A percentile compares a stretch with the other conserved stretches of the same genome.
Evolutionary conservation across 2,113 vertebrate species (phyloP).

Genomic region (Capra hircus): DNA sequence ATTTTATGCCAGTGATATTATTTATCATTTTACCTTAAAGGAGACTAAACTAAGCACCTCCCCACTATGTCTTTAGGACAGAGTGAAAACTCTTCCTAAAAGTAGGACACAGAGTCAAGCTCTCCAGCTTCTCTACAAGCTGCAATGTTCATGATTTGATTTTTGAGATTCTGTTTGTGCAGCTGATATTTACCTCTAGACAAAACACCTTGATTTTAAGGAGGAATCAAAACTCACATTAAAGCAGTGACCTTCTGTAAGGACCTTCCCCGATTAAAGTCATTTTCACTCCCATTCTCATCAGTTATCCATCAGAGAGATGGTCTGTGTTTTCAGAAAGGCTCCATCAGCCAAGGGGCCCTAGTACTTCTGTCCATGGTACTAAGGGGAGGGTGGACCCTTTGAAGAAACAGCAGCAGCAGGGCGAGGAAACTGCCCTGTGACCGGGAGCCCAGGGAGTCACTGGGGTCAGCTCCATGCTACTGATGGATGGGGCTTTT

Average conservation of each 20-base stretch:
- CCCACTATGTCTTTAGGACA: neutral
- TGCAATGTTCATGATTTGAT: neutral
- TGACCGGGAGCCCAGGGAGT: neutral
- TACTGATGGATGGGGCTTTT: neutral
- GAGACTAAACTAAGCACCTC: neutral
- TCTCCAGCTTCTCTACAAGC: neutral
- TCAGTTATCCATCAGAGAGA: neutral
- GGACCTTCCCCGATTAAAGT: neutral
- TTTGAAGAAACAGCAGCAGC: neutral
- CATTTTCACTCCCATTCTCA: neutral
- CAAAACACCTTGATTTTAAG: conserved; percentile 18
- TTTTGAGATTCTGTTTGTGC: neutral
- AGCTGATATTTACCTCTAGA: conserved; percentile 4
- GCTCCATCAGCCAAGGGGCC: neutral
- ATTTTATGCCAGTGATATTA: neutral
- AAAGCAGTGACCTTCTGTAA: neutral
- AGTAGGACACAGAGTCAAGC: neutral
- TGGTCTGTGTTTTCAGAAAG: neutral
- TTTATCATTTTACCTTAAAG: neutral
- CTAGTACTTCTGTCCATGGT: neutral
- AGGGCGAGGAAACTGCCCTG: neutral
- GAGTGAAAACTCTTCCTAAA: neutral
- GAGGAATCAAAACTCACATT: neutral
- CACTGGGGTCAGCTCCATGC: neutral
- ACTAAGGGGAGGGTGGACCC: neutral